These are phyloP conservation scores for Boleophthalmus pectinirostris DNA, from an alignment of 2,113 vertebrate genomes.

Conservation along the genomic window DNA sequence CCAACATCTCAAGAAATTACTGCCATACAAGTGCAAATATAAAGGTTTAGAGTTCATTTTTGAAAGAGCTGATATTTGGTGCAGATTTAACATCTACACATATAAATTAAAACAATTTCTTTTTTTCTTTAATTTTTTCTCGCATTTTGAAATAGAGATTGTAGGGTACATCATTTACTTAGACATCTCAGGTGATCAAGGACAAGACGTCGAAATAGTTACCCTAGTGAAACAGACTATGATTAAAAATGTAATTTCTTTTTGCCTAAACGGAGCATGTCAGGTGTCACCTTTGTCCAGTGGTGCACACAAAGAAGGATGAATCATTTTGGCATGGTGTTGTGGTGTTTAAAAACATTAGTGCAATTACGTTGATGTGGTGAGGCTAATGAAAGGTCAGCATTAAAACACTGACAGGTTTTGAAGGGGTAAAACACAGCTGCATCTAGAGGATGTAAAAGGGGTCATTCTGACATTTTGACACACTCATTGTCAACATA, in stretches of 20 bases:
- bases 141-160: slow-evolving; percentile 5
- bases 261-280: slow-evolving; percentile 28
- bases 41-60: too few species aligned
- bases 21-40: too few species aligned
- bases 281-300: slow-evolving; percentile 26
- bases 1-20: too few species aligned
- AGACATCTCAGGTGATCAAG: slow-evolving; percentile 19
- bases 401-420: slow-evolving; percentile 36
- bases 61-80: too few species aligned
- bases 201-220: not conserved
- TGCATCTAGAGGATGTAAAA: not conserved
- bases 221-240: slow-evolving; percentile 1
- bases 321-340: slow-evolving; percentile 37
- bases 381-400: slow-evolving; percentile 36
- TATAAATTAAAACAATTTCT: too few species aligned
- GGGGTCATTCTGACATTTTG: slow-evolving; percentile 14
- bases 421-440: slow-evolving; percentile 1
- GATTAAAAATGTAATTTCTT: slow-evolving; percentile 25
- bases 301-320: slow-evolving; percentile 11
- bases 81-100: too few species aligned
- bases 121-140: too few species aligned
- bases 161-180: slow-evolving; percentile 20
- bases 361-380: slow-evolving; percentile 42
- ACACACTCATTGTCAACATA: not conserved
- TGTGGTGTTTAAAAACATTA: slow-evolving; percentile 44